Evolutionary conservation across 1,140 invertebrate species (phyloP).

Genomic region (Drosophila suzukii): DNA sequence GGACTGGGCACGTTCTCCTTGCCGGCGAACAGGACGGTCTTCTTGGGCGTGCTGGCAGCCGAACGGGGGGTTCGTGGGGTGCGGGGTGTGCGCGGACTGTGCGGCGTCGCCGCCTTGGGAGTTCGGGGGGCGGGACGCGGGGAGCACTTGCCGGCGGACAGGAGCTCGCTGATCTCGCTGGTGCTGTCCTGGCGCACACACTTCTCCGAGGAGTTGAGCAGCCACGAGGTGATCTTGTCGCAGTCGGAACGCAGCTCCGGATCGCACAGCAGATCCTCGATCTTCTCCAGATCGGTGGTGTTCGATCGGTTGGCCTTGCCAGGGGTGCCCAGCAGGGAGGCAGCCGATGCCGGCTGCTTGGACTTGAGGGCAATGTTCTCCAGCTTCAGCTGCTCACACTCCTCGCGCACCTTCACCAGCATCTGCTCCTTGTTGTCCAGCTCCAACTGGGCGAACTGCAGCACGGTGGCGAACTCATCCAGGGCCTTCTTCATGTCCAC

Average conservation of each 20-base stretch:
- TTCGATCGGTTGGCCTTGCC: conserved; percentile 67
- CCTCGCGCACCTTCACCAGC: conserved; percentile 76
- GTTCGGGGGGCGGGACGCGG: conserved; percentile 41
- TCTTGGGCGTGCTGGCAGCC: conserved; percentile 74
- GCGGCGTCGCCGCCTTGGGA: conserved; percentile 59
- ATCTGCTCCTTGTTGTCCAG: conserved; percentile 82
- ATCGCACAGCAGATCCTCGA: conserved; percentile 75
- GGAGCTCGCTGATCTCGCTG: conserved; percentile 65
- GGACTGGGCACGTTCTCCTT: conserved; percentile 81
- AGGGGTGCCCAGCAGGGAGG: conserved; percentile 48
- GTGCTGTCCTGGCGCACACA: conserved; percentile 74
- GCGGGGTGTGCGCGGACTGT: conserved; percentile 69
- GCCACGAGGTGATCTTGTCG: conserved; percentile 80
- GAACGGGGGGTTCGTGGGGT: conserved; percentile 67
- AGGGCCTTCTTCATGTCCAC: conserved; percentile 83
- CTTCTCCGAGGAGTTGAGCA: conserved; percentile 75
- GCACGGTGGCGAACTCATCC: conserved; percentile 80
- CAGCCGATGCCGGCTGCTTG: conserved; percentile 57
- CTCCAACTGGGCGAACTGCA: conserved; percentile 82
- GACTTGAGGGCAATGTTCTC: conserved; percentile 83
- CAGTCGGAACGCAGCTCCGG: conserved; percentile 79
- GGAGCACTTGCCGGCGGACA: conserved; percentile 64
- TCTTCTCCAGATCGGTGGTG: conserved; percentile 80
- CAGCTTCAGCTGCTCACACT: conserved; percentile 81
- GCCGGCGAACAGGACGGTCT: conserved; percentile 77